Conservation (phyloP, 2,888 invertebrate genomes). For the Oscheius sp. region DNA sequence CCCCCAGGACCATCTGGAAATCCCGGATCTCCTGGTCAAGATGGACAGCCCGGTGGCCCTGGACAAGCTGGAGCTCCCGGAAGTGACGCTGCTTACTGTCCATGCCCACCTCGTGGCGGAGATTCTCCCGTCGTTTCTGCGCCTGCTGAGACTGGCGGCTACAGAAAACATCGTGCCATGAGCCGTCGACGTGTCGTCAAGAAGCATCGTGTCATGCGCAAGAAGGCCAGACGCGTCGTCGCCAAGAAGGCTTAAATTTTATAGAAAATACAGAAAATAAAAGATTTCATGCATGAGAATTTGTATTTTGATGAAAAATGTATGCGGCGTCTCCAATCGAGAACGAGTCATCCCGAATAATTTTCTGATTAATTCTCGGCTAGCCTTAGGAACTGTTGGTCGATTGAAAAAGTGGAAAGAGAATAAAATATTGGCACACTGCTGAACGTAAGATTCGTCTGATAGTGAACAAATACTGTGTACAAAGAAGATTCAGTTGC, state of each 20-base stretch:
- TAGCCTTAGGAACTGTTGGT: too few relatives aligned
- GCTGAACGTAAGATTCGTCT: too few relatives aligned
- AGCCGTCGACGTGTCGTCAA: constrained; percentile 9
- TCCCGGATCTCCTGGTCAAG: constrained; percentile 15
- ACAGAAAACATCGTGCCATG: neutral
- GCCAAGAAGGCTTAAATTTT: constrained; percentile 22
- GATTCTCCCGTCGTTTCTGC: neutral
- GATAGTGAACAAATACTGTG: too few relatives aligned
- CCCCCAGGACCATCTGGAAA: constrained; percentile 53
- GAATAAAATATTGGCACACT: too few relatives aligned
- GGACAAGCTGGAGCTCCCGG: constrained; percentile 54
- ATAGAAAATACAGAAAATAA: too few relatives aligned
- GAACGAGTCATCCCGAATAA: too few relatives aligned
- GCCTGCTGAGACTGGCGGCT: constrained; percentile 17
- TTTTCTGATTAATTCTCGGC: too few relatives aligned
- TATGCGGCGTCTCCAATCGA: too few relatives aligned
- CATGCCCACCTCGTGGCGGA: constrained; percentile 35
- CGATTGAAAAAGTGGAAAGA: too few relatives aligned
- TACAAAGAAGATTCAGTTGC: too few relatives aligned
- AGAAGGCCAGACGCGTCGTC: constrained; percentile 2
- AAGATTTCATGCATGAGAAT: too few relatives aligned
- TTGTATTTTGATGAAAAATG: too few relatives aligned
- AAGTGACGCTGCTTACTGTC: constrained; percentile 36
- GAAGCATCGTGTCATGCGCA: constrained; percentile 22
- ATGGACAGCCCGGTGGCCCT: constrained; percentile 37